Conservation (phyloP, 2,888 invertebrate genomes). For the Acanthosoma haemorrhoidale region DNA sequence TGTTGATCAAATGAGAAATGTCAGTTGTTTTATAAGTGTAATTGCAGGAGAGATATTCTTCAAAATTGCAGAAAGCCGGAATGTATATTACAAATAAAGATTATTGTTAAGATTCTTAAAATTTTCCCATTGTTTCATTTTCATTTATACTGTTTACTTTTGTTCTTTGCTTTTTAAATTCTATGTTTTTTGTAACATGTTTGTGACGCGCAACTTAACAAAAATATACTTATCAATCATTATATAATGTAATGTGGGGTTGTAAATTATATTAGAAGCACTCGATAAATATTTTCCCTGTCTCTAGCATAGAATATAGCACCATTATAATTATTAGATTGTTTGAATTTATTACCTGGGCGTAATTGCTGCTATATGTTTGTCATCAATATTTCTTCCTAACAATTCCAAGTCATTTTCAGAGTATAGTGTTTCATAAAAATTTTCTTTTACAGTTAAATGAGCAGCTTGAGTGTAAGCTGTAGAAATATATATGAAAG, state of each 20-base stretch:
- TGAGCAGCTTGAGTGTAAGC: background rate
- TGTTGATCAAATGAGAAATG: no score
- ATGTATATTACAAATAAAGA: background rate
- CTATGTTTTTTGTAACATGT: background rate
- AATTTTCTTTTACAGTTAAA: background rate
- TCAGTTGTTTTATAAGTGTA: no score
- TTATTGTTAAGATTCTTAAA: background rate
- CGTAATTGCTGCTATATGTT: background rate
- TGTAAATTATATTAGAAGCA: no score
- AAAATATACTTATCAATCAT: no score
- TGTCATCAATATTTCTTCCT: background rate
- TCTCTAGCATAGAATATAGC: no score
- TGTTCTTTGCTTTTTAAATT: no score
- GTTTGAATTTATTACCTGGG: slow-evolving; percentile 11
- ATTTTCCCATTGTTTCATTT: background rate
- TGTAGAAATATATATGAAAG: slow-evolving; percentile 24
- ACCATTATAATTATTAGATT: no score
- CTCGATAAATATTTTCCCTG: no score
- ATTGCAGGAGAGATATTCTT: background rate
- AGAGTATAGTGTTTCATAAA: slow-evolving; percentile 8
- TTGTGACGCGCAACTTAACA: no score
- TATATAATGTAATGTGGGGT: no score
- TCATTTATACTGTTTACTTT: background rate
- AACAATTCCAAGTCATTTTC: background rate
- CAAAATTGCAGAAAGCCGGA: background rate